Base-by-base conservation (phyloP, 2,113 vertebrate species). In the Sitta europaea region DNA sequence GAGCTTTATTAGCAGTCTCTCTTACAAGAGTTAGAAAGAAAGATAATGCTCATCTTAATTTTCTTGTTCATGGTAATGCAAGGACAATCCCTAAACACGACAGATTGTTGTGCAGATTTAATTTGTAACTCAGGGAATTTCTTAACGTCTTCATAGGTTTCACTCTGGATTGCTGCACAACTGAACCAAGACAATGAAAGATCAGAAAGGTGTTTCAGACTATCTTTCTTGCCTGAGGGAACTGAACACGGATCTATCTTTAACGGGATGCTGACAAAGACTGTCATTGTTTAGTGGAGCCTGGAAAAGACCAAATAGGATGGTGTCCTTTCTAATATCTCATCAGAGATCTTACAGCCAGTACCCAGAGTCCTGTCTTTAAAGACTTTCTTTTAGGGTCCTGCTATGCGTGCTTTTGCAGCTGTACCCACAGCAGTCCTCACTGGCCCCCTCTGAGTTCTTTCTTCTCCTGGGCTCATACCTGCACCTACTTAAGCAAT, bases 251-350 rank as follows among this genome's bases (percentile, higher is more conserved):
- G 75, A 35, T 58, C 31, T 50, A n/a, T 21, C 22, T 50, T 81
- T 53, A 65, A 68, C 0, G 2, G 1, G 6, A 57, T 57, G n/a
- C n/a, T 68, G n/a, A 31, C 61, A 66, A 63, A 70, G 59, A 16
- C 19, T 36, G 63, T 31, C 2, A 1, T 1, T 19, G 36, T 53
- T 89, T 7, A 55, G 48, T 27, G 2, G 67, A 81, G 35, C 53
- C 42, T 48, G 24, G 57, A 57, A 45, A 57, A 80, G 36, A 38
- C 20, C 48, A 36, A 6, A 33, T 3, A 68, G 67, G 57, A 33
- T 0, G 1, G 19, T 2, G 2, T 75, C 31, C 53, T 76, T 48
- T 54, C 42, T 40, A 28, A n/a, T 6, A 54, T 27, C 68, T 31
- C 42, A 27, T 6, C 13, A 40, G 50, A n/a, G n/a, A n/a, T 76